Percentiles rank a stretch among this genome's conserved stretches.
Evolutionary conservation across 2,797 vertebrate genomes (phyloP).

Genomic region (Poeciliopsis turneri): DNA sequence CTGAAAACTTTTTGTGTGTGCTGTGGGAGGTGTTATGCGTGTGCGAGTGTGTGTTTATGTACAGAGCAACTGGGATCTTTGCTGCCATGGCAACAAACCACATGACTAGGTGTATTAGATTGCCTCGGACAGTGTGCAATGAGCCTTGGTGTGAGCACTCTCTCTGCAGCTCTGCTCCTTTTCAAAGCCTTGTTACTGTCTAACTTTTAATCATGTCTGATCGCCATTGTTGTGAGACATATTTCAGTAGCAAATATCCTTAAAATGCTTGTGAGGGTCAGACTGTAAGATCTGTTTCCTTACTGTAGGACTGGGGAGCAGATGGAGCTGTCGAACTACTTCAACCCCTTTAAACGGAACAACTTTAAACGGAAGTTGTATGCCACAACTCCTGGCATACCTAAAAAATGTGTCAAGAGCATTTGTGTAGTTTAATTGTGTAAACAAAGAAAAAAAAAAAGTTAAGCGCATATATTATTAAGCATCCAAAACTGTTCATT

Average conservation of each 20-base stretch:
- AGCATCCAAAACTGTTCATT: not conserved
- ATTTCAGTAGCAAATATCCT: slow-evolving; percentile 32
- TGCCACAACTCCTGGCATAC: not conserved
- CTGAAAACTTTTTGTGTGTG: slow-evolving; percentile 60
- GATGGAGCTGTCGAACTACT: slow-evolving; percentile 12
- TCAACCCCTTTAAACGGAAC: not conserved
- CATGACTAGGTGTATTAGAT: slow-evolving; percentile 98
- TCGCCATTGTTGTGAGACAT: slow-evolving; percentile 19
- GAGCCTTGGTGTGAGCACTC: slow-evolving; percentile 84
- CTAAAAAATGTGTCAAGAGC: not conserved
- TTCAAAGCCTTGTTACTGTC: slow-evolving; percentile 72
- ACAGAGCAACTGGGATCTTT: slow-evolving; percentile 88
- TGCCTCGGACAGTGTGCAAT: slow-evolving; percentile 85
- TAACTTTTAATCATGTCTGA: slow-evolving; percentile 49
- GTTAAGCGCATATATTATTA: not conserved
- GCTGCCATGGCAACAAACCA: slow-evolving; percentile 95
- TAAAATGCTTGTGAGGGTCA: slow-evolving; percentile 6
- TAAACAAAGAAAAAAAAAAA: not conserved
- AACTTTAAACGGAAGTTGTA: not conserved
- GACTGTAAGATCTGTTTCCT: slow-evolving; percentile 10
- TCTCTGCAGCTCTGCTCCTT: slow-evolving; percentile 75
- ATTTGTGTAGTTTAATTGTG: not conserved
- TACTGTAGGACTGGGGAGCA: slow-evolving; percentile 9
- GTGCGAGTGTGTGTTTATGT: slow-evolving; percentile 81
- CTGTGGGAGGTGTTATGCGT: slow-evolving; percentile 42